phyloP scores from a whole-genome alignment of 2,888 invertebrate species.

The Noctuana brunneofusca region DNA sequence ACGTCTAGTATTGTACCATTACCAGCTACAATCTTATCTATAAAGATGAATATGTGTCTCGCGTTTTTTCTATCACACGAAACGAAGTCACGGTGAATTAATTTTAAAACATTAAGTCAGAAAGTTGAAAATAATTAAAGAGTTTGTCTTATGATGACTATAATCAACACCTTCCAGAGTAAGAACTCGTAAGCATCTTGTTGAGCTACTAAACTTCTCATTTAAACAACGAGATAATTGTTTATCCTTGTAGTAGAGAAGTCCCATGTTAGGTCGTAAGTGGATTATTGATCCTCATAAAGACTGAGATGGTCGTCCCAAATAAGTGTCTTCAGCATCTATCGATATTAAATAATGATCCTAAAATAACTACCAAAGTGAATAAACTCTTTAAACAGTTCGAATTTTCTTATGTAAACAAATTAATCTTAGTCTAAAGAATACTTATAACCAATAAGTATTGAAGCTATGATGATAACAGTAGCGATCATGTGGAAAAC shows the following conservation, averaged over 20 bases:
- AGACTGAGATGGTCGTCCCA: too few relatives aligned
- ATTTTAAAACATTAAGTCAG: constrained; percentile 40
- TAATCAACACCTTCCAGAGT: constrained; percentile 14
- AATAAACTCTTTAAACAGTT: too few relatives aligned
- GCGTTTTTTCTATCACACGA: constrained; percentile 40
- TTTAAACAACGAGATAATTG: neutral
- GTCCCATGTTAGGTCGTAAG: neutral
- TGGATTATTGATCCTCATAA: too few relatives aligned
- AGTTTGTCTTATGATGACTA: constrained; percentile 27
- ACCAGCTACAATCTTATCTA: constrained; percentile 22
- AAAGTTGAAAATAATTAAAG: constrained; percentile 44
- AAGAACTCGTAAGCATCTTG: neutral
- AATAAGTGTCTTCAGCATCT: too few relatives aligned
- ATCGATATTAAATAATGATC: too few relatives aligned
- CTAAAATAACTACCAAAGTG: too few relatives aligned
- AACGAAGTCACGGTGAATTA: constrained; percentile 41
- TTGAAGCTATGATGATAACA: neutral
- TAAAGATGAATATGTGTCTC: constrained; percentile 22
- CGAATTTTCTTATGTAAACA: too few relatives aligned
- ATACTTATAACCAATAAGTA: neutral
- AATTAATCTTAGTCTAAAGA: too few relatives aligned
- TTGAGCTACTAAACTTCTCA: constrained; percentile 11
- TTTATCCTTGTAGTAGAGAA: neutral
- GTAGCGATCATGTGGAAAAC: neutral
- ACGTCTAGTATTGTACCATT: too few relatives aligned